Evolutionary conservation across 2,888 invertebrate genomes (phyloP).

Genomic region (Melanargia galathea): DNA sequence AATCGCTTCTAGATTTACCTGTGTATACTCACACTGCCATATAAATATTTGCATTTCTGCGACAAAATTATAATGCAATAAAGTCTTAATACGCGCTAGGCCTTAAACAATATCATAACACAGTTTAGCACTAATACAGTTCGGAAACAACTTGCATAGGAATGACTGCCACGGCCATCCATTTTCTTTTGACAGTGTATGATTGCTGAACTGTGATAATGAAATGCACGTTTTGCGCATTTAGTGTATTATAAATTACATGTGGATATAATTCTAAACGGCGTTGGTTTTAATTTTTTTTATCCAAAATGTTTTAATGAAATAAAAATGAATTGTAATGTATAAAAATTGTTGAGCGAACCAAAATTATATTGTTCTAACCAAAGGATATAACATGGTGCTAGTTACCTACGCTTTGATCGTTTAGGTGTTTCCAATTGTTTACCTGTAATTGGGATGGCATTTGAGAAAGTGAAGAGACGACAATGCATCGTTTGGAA

Average conservation of each 20-base stretch:
- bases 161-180: too few relatives aligned
- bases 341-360: conserved; percentile 42
- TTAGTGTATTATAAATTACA: background rate
- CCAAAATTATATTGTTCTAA: conserved; percentile 52
- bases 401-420: conserved; percentile 50
- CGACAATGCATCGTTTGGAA: background rate
- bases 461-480: background rate
- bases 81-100: too few relatives aligned
- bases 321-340: conserved; percentile 18
- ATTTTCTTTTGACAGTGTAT: background rate
- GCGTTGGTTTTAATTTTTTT: conserved; percentile 21
- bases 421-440: background rate
- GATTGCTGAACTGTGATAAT: conserved; percentile 38
- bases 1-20: too few relatives aligned
- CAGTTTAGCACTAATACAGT: background rate
- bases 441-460: background rate
- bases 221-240: conserved; percentile 6
- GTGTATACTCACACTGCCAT: too few relatives aligned
- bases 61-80: too few relatives aligned
- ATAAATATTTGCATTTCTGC: too few relatives aligned
- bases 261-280: background rate
- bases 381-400: conserved; percentile 54
- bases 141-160: background rate
- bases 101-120: background rate
- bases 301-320: conserved; percentile 19